Percentiles rank a stretch among this genome's conserved stretches.
These are phyloP conservation scores for Cettia cetti DNA, from an alignment of 2,113 vertebrate genomes.

Conservation along the genomic window DNA sequence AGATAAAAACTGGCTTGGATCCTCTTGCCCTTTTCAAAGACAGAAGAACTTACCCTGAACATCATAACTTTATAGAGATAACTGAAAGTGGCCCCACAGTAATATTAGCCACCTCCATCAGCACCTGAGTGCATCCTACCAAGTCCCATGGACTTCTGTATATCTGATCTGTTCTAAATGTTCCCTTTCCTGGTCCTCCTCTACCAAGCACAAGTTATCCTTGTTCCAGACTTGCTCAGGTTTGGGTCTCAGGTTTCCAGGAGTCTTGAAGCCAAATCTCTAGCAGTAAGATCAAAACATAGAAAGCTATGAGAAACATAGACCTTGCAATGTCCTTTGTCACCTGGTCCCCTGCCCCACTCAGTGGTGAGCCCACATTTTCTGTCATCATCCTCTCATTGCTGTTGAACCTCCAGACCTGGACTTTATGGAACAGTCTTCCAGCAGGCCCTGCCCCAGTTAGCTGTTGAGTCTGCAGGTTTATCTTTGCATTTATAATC, in stretches of 20 bases:
- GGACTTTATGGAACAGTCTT: background rate
- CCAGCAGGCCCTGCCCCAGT: background rate
- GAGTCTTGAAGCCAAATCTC: background rate
- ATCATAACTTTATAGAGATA: background rate
- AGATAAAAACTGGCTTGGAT: background rate
- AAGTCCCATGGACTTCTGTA: background rate
- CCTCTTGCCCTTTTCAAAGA: background rate
- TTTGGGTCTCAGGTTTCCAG: background rate
- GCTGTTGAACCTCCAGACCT: background rate
- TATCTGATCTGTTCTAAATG: background rate
- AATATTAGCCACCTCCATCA: background rate
- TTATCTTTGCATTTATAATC: background rate
- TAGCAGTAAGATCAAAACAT: background rate
- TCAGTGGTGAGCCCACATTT: background rate
- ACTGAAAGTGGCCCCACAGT: background rate
- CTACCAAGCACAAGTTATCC: background rate
- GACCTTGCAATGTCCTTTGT: background rate
- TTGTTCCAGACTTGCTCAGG: background rate
- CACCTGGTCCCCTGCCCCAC: background rate
- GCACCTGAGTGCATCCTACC: background rate
- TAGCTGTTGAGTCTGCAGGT: background rate
- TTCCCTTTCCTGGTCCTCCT: background rate
- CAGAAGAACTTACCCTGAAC: background rate
- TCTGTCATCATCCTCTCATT: background rate
- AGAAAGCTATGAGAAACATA: background rate